Evolutionary conservation across 2,113 vertebrate genomes (phyloP), one percentile per base, ranked within the genome.

Genomic region (Toxostoma redivivum): DNA sequence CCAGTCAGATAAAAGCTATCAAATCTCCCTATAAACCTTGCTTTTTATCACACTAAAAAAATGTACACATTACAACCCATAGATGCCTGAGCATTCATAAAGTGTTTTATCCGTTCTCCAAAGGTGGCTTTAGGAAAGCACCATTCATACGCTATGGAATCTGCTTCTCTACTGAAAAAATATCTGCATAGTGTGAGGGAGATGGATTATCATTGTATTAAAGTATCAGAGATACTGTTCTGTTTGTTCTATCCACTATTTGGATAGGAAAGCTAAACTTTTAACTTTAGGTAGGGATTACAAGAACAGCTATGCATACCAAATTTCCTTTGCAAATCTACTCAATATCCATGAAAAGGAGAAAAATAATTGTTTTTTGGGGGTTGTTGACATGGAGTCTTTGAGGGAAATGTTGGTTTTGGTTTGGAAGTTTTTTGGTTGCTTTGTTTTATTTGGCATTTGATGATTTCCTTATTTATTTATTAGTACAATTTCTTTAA

Each of bases 311-410:
- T 67, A 15, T 11, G 19, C 9, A 31, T 37, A 40, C 60, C 10
- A 42, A 35, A 23, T 54, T 50, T 79, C 38, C 12, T 25, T 76
- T 64, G 23, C 0, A 4, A 8, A 12, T 72, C 8, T 15, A 44
- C 10, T 58, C 13, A 58, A 58, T 37, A 54, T 31, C 24, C 54
- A 31, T 30, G 4, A 31, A 82, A 10, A 6, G 2, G 2, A 18
- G 37, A 57, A 57, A 62, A 10, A 18, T 0, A 13, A 8, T 7
- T 31, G 1, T 0, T 74, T 12, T 21, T 11, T 10, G 8, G 21
- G 10, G 2, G 4, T 12, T 12, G 7, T 25, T 12, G 2, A 5
- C 11, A 31, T 24, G 37, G 37, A 33, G 8, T 16, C 0, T 0
- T 15, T 4, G 2, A 22, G 16, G 12, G 27, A n/a, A 64, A 50